Percentiles rank a stretch among this genome's conserved stretches.
Conservation (phyloP, 2,113 vertebrate species). For the Rissa tridactyla region DNA sequence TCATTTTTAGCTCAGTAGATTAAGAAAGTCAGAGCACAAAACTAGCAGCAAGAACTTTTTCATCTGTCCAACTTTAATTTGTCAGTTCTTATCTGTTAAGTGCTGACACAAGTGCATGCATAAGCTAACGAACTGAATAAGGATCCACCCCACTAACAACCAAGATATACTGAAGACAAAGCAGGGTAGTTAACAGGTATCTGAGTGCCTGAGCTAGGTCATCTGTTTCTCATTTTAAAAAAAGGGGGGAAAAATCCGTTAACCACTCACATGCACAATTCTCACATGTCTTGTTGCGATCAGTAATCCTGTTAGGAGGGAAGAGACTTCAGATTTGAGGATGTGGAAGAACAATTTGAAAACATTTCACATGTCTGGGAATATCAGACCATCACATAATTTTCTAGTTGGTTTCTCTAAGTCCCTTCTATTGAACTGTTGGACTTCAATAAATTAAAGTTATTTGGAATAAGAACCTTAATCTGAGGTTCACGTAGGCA, state of each 20-base stretch:
- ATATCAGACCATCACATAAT: not conserved
- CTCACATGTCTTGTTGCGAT: not conserved
- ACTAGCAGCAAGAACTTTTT: not conserved
- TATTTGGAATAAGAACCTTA: not conserved
- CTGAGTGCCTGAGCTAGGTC: not conserved
- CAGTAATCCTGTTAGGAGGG: not conserved
- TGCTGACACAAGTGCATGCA: not conserved
- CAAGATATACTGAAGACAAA: not conserved
- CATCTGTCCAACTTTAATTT: not conserved
- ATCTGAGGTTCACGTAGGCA: not conserved
- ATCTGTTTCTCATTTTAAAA: not conserved
- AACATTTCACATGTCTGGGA: not conserved
- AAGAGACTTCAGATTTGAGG: not conserved
- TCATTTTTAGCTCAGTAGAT: not conserved
- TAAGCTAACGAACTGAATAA: not conserved
- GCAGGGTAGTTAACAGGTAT: not conserved
- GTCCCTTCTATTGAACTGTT: not conserved
- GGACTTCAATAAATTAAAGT: not conserved
- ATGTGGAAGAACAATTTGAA: not conserved
- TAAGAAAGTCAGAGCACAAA: not conserved
- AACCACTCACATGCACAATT: not conserved
- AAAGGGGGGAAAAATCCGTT: fast-evolving
- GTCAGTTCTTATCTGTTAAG: not conserved
- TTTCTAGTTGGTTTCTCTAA: not conserved
- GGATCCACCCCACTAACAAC: not conserved